Evolutionary conservation across 2,888 invertebrate genomes (phyloP).

Genomic region (Kuschelorhynchus macadamiae): DNA sequence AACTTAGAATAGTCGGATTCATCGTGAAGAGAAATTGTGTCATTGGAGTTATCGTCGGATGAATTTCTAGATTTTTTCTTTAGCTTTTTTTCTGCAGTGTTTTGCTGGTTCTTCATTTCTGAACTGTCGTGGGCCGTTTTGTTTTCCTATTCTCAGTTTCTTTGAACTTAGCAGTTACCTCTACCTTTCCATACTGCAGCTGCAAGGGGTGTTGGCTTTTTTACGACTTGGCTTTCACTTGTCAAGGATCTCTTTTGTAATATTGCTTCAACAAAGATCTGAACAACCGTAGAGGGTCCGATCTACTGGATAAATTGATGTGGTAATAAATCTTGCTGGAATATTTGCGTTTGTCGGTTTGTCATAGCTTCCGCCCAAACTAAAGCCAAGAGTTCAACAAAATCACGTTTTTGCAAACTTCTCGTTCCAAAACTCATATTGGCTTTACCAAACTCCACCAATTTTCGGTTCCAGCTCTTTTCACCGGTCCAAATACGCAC

Average conservation of each 20-base stretch:
- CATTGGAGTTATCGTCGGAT: slow-evolving; percentile 3
- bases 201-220: not conserved
- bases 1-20: slow-evolving; percentile 13
- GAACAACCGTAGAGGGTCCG: too few relatives aligned
- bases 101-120: too few relatives aligned
- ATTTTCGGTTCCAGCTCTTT: too few relatives aligned
- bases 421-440: too few relatives aligned
- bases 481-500: too few relatives aligned
- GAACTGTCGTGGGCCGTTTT: too few relatives aligned
- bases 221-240: slow-evolving; percentile 4
- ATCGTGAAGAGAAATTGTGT: slow-evolving; percentile 13
- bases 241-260: not conserved
- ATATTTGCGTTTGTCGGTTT: not conserved
- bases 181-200: slow-evolving; percentile 4
- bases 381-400: slow-evolving; percentile 6
- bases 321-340: not conserved
- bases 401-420: slow-evolving; percentile 1
- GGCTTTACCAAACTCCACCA: too few relatives aligned
- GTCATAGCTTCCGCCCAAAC: slow-evolving; percentile 2
- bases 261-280: slow-evolving; percentile 5
- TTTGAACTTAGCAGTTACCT: too few relatives aligned
- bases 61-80: slow-evolving; percentile 10
- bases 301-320: not conserved
- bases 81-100: not conserved
- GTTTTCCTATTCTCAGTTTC: too few relatives aligned